phyloP scores from a whole-genome alignment of 2,113 vertebrate genomes.

The Megaceryle torquata region DNA sequence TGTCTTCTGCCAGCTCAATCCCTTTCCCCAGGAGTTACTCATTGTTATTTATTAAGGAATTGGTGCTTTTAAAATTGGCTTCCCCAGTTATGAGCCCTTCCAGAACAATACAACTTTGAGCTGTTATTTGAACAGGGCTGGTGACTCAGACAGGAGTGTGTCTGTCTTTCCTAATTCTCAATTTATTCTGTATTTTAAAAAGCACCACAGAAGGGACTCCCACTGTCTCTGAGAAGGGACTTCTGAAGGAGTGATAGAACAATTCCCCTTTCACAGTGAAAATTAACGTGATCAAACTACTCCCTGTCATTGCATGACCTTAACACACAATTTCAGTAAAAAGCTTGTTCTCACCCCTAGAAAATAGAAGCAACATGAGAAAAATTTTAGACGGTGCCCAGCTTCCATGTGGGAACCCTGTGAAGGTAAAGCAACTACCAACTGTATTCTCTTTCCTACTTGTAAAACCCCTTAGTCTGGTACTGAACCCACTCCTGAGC shows the following conservation, averaged over 20 bases:
- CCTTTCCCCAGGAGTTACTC: neutral
- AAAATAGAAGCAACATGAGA: neutral
- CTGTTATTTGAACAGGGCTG: neutral
- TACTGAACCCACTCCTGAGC: rapidly evolving
- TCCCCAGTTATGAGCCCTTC: neutral
- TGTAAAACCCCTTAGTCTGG: neutral
- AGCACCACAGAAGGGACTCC: neutral
- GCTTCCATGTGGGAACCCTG: neutral
- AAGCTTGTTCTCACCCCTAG: neutral
- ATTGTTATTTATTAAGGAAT: neutral
- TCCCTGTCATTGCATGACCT: neutral
- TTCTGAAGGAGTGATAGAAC: neutral
- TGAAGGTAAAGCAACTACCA: neutral
- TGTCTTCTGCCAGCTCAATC: neutral
- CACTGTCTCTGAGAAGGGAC: neutral
- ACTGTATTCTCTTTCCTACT: neutral
- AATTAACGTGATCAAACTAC: neutral
- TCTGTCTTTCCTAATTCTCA: constrained; percentile 26
- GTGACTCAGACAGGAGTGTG: neutral
- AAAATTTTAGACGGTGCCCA: neutral
- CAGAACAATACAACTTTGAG: neutral
- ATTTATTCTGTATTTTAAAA: constrained; percentile 13
- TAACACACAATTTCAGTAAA: neutral
- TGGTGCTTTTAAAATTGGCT: neutral
- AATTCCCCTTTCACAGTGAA: neutral